These are phyloP conservation scores for Anguilla marmorata DNA, from an alignment of 2,797 vertebrate species.

Conservation along the genomic window DNA sequence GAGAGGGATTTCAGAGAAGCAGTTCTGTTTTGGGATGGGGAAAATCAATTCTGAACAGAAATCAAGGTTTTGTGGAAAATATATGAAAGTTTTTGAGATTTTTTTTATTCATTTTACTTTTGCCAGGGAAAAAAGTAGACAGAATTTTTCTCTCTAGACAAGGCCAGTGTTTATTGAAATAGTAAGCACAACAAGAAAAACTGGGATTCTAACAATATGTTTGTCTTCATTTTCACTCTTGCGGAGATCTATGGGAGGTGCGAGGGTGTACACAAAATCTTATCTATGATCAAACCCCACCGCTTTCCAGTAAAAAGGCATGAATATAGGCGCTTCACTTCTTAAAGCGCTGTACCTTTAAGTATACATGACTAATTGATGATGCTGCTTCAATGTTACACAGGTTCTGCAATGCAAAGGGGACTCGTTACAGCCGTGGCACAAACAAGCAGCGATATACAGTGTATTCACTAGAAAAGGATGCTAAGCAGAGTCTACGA, in stretches of 20 bases:
- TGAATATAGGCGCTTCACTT: constrained; percentile 14
- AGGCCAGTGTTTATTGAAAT: constrained; percentile 1
- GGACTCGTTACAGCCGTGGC: constrained; percentile 78
- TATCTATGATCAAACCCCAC: constrained; percentile 28
- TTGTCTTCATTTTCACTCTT: constrained; percentile 31
- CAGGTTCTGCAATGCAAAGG: constrained; percentile 77
- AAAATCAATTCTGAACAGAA: not conserved
- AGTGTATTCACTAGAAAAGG: constrained; percentile 77
- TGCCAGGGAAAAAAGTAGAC: not conserved
- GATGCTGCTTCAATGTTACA: constrained; percentile 70
- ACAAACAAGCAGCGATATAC: constrained; percentile 80
- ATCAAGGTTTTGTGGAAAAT: constrained; percentile 8
- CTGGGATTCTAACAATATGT: not conserved
- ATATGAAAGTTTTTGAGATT: not conserved
- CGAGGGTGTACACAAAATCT: not conserved
- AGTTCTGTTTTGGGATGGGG: not conserved
- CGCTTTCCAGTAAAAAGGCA: constrained; percentile 39
- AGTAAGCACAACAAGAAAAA: not conserved
- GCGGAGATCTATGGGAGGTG: constrained; percentile 22
- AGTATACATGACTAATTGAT: constrained; percentile 81
- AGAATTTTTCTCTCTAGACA: not conserved
- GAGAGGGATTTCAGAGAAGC: constrained; percentile 3
- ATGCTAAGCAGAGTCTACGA: constrained; percentile 75
- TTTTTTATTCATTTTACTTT: not conserved
- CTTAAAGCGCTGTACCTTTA: constrained; percentile 68